Evolutionary conservation across 2,113 vertebrate species (phyloP).

Genomic region (Erpornis zantholeuca): DNA sequence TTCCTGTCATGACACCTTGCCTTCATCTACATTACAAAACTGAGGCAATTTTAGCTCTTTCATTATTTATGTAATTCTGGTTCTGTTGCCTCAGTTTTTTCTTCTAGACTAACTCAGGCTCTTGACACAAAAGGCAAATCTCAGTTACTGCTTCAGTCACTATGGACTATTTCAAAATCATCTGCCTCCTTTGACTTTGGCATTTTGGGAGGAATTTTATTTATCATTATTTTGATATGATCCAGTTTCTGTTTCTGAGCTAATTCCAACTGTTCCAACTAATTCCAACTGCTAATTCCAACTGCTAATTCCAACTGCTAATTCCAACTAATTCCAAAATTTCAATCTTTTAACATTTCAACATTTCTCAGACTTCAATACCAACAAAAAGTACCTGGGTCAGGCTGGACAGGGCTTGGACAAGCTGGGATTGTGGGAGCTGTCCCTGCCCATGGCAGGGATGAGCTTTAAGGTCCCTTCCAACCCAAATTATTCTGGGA

Average conservation of each 20-base stretch:
- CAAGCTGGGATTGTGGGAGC: neutral
- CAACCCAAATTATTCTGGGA: neutral
- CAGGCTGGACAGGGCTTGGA: neutral
- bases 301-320: neutral
- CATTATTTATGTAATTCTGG: slow-evolving; percentile 72
- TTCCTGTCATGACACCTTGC: slow-evolving; percentile 62
- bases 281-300: slow-evolving; percentile 18
- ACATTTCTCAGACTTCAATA: neutral
- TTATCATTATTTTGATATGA: neutral
- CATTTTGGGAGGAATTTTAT: neutral
- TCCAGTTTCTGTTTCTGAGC: neutral
- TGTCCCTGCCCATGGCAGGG: neutral
- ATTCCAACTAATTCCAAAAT: too few relatives aligned
- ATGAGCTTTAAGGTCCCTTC: neutral
- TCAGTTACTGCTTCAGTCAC: neutral
- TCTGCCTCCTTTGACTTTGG: neutral
- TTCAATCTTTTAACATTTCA: slow-evolving; percentile 21
- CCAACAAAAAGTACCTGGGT: neutral
- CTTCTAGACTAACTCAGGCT: slow-evolving; percentile 29
- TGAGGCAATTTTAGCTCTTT: slow-evolving; percentile 57
- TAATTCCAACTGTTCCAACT: slow-evolving; percentile 4
- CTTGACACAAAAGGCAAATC: neutral
- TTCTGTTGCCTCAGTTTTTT: neutral
- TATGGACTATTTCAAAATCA: neutral
- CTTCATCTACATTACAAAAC: slow-evolving; percentile 74